Percentiles rank a stretch among this genome's conserved stretches.
phyloP scores from a whole-genome alignment of 2,888 invertebrate species.

The Cheilosia pagana region DNA sequence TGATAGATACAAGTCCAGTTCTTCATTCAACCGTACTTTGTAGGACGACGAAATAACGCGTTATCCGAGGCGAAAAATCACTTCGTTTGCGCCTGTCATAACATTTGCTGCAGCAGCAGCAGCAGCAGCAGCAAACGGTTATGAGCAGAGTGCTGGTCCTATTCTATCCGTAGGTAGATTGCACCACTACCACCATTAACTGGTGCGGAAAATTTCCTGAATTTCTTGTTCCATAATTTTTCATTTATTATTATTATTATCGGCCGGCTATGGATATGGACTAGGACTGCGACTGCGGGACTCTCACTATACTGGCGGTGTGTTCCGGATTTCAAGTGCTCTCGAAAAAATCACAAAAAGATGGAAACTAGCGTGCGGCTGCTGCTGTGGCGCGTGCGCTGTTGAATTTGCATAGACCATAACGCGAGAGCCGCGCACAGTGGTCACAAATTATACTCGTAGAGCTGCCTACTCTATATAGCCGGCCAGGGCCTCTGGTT shows the following conservation, averaged over 20 bases:
- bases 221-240: slow-evolving; percentile 75
- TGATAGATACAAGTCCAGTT: slow-evolving; percentile 55
- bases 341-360: slow-evolving; percentile 49
- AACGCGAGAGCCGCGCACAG: slow-evolving; percentile 28
- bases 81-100: slow-evolving; percentile 82
- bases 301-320: slow-evolving; percentile 14
- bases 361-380: slow-evolving; percentile 7
- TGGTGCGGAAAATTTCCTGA: slow-evolving; percentile 76
- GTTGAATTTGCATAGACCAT: slow-evolving; percentile 71
- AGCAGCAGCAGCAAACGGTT: slow-evolving; percentile 53
- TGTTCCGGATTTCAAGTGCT: slow-evolving; percentile 68
- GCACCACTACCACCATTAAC: slow-evolving; percentile 52
- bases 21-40: slow-evolving; percentile 39
- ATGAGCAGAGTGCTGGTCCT: slow-evolving; percentile 28
- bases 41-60: slow-evolving; percentile 45
- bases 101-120: slow-evolving; percentile 73
- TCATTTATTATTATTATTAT: slow-evolving; percentile 71
- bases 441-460: slow-evolving; percentile 58
- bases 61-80: slow-evolving; percentile 77
- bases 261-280: slow-evolving; percentile 3
- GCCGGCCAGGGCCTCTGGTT: neutral
- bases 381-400: slow-evolving; percentile 60
- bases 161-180: slow-evolving; percentile 39
- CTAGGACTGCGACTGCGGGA: neutral
- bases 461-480: slow-evolving; percentile 18